phyloP scores from a whole-genome alignment of 2,113 vertebrate genomes.

The Phrynosoma blainvillii region DNA sequence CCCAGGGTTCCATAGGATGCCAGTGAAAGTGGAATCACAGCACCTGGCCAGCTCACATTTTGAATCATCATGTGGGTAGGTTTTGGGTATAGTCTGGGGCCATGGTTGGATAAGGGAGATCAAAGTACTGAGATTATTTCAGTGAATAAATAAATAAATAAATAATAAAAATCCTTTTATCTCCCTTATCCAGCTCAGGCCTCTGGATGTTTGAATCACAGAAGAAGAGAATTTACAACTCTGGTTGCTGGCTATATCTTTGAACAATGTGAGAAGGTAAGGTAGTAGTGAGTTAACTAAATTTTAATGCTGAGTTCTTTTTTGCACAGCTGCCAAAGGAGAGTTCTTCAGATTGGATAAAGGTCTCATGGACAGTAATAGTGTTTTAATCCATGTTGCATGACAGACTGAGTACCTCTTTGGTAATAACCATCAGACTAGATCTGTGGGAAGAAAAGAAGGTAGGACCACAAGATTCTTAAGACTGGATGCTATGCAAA shows the following conservation, averaged over 20 bases:
- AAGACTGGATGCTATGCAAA: neutral
- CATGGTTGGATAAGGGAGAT: too few relatives aligned
- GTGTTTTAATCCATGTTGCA: neutral
- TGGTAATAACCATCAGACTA: neutral
- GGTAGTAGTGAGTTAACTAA: neutral
- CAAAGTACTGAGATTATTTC: too few relatives aligned
- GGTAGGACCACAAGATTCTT: neutral
- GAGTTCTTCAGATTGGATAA: neutral
- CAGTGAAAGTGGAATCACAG: too few relatives aligned
- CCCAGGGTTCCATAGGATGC: too few relatives aligned
- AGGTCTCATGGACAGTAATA: neutral
- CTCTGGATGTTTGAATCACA: neutral
- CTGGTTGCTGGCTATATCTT: neutral
- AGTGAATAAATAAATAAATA: too few relatives aligned
- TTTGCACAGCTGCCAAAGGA: neutral
- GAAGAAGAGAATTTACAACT: neutral
- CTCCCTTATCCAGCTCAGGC: neutral
- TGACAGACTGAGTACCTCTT: neutral
- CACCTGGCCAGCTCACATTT: rapidly evolving
- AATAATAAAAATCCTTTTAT: too few relatives aligned
- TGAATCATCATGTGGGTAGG: rapidly evolving
- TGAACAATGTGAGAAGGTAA: neutral
- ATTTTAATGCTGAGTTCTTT: neutral
- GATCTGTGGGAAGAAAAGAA: neutral
- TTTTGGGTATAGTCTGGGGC: neutral